These are phyloP conservation scores for Platyscapa corneri DNA, from an alignment of 1,140 invertebrate genomes.

Conservation along the genomic window DNA sequence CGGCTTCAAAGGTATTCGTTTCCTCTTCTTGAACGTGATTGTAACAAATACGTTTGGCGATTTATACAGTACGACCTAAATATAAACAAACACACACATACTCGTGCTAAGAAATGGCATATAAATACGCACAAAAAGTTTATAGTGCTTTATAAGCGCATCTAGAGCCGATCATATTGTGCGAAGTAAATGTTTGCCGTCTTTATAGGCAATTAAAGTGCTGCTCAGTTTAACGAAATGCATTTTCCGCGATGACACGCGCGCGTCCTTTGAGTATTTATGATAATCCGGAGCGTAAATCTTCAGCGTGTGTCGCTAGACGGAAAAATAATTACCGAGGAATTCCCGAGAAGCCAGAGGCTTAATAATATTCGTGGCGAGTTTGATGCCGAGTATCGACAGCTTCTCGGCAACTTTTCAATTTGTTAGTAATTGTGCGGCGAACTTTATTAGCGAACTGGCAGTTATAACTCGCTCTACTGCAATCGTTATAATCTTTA, in stretches of 20 bases:
- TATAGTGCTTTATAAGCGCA: no score
- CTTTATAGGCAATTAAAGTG: not conserved
- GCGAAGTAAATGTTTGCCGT: not conserved
- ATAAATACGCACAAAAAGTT: no score
- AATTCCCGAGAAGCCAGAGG: not conserved
- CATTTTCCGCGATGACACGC: not conserved
- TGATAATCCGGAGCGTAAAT: constrained; percentile 13
- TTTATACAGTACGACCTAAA: no score
- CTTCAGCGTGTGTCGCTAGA: not conserved
- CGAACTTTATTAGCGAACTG: constrained; percentile 17
- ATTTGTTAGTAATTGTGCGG: constrained; percentile 22
- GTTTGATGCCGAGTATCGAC: not conserved
- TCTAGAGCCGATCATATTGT: no score
- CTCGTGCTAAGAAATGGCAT: no score
- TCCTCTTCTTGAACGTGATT: no score
- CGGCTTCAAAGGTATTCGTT: not conserved
- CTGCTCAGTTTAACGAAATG: not conserved
- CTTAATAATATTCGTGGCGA: constrained; percentile 9
- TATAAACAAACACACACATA: no score
- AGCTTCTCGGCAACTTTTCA: constrained; percentile 40
- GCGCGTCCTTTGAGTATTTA: not conserved
- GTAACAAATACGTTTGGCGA: no score
- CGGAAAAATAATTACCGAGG: constrained; percentile 31
- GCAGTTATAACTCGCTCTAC: not conserved
- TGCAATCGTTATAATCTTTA: not conserved